phyloP scores from a whole-genome alignment of 2,113 vertebrate genomes.

The Cranoglanis bouderius region DNA sequence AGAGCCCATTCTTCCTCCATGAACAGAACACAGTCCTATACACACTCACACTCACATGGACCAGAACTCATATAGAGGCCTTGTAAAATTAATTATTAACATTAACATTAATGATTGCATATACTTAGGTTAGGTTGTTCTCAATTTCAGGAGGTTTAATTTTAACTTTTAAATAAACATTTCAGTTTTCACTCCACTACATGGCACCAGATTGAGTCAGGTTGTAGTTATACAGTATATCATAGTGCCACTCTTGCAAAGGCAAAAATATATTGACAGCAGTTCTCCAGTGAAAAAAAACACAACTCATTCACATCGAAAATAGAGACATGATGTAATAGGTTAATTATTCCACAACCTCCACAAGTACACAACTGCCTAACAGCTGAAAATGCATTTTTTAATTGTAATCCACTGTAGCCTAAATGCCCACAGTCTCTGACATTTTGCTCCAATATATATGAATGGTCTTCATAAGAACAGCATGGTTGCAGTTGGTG shows the following conservation, averaged over 20 bases:
- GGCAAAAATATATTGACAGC: not conserved
- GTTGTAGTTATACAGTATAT: not conserved
- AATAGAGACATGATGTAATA: constrained; percentile 27
- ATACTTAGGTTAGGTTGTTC: not conserved
- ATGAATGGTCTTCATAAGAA: not conserved
- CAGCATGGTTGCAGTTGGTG: not conserved
- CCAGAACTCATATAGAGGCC: not conserved
- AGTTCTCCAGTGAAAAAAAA: not conserved
- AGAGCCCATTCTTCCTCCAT: constrained; percentile 12
- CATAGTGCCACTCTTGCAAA: not conserved
- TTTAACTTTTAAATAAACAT: not conserved
- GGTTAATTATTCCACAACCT: constrained; percentile 34
- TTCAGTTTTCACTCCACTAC: not conserved
- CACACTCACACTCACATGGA: not conserved
- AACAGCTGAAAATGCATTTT: not conserved
- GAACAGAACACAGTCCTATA: constrained; percentile 21
- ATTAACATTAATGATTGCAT: constrained; percentile 7
- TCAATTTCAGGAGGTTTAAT: not conserved
- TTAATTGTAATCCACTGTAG: not conserved
- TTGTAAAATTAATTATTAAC: not conserved
- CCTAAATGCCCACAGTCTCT: not conserved
- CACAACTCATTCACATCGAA: constrained; percentile 11
- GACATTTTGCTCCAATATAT: not conserved
- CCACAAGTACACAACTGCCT: not conserved
- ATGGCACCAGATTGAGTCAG: not conserved